Conservation (phyloP, 2,888 invertebrate genomes). For the Graphium colonna region DNA sequence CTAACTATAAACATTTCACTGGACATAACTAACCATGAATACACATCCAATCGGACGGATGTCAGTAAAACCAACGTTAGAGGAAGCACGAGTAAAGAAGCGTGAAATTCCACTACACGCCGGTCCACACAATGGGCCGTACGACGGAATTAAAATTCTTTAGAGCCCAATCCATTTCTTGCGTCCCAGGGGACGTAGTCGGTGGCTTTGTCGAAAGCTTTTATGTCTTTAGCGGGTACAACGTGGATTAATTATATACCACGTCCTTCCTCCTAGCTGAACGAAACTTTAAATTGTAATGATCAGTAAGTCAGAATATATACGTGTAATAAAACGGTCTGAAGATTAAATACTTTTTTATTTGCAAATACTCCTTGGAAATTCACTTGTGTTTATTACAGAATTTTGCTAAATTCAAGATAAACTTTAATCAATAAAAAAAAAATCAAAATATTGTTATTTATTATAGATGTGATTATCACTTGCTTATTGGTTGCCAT, state of each 20-base stretch:
- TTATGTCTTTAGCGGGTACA: conserved; percentile 3
- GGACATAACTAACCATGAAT: background rate
- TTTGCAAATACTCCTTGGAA: background rate
- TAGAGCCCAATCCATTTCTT: conserved; percentile 43
- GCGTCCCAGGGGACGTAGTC: conserved; percentile 32
- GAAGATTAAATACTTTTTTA: background rate
- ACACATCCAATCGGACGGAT: conserved; percentile 25
- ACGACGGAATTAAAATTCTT: conserved; percentile 62
- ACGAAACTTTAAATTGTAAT: too few relatives aligned
- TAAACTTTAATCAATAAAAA: too few relatives aligned
- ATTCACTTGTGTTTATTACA: background rate
- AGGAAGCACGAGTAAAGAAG: conserved; percentile 69
- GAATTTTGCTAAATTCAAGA: background rate
- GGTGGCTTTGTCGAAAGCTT: conserved; percentile 9
- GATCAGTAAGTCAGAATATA: too few relatives aligned
- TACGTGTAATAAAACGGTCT: background rate
- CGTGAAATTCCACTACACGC: conserved; percentile 63
- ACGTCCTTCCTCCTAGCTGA: background rate
- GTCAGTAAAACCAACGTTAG: conserved; percentile 16
- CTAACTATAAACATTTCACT: conserved; percentile 4
- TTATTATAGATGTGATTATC: too few relatives aligned
- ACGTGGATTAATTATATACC: conserved; percentile 7
- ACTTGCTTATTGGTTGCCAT: too few relatives aligned
- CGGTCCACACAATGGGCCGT: conserved; percentile 50
- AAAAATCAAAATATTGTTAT: too few relatives aligned